phyloP scores from a whole-genome alignment of 2,797 vertebrate species.

The Tapirus indicus region DNA sequence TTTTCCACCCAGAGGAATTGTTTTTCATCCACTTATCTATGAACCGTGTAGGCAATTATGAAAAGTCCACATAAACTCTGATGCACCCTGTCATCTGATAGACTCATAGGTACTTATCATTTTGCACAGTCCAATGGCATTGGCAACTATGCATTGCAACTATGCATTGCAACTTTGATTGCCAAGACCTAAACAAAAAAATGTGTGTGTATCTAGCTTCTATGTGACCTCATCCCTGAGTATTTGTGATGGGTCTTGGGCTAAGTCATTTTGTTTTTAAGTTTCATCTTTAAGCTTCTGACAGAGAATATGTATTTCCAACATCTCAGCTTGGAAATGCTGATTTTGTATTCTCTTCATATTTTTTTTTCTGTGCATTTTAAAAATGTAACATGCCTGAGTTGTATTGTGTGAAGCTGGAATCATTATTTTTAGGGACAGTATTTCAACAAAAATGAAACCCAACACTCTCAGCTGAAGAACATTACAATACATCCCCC shows the following conservation, averaged over 20 bases:
- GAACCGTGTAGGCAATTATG: not conserved
- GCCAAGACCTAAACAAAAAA: not conserved
- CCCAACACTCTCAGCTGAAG: not conserved
- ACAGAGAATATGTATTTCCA: not conserved
- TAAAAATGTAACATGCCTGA: not conserved
- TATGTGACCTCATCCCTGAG: not conserved
- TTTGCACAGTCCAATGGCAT: not conserved
- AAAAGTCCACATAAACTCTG: not conserved
- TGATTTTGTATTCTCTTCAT: constrained; percentile 37
- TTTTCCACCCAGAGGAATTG: not conserved
- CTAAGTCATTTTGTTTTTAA: constrained; percentile 23
- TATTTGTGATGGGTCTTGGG: not conserved
- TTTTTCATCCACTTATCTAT: not conserved
- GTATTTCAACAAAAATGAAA: constrained; percentile 60
- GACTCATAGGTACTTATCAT: not conserved
- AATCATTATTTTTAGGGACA: constrained; percentile 46
- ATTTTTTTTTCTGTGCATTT: not conserved
- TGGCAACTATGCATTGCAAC: not conserved
- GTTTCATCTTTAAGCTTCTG: constrained; percentile 48
- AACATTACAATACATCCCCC: not conserved
- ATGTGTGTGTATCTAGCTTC: not conserved
- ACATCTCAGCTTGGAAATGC: not conserved
- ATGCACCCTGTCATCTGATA: not conserved
- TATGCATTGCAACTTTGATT: not conserved
- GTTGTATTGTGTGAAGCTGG: constrained; percentile 6